Percentiles rank a stretch among this genome's conserved stretches.
phyloP scores from a whole-genome alignment of 64 coral and sea anemone species.

The Actinia tenebrosa region DNA sequence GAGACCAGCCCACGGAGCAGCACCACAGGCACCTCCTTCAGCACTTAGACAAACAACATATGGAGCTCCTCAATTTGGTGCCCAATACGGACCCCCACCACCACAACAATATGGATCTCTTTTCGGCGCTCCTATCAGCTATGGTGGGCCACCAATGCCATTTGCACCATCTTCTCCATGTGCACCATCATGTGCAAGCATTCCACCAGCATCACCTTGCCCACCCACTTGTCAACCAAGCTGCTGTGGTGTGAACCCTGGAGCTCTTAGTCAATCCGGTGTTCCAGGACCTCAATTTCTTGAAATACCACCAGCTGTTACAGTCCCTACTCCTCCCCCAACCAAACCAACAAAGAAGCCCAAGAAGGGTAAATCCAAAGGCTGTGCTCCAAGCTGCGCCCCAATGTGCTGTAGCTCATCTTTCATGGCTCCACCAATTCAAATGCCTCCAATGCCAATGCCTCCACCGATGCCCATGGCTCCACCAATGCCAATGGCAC shows the following conservation, averaged over 20 bases:
- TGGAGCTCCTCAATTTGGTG: conserved; percentile 5
- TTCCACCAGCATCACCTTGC: conserved; percentile 26
- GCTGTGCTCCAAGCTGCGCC: conserved; percentile 6
- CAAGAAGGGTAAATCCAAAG: background rate
- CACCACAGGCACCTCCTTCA: background rate
- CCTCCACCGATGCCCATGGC: background rate
- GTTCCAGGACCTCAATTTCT: conserved; percentile 25
- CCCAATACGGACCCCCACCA: background rate
- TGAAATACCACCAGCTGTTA: conserved; percentile 14
- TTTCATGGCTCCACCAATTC: background rate
- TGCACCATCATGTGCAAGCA: background rate
- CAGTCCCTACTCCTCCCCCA: background rate
- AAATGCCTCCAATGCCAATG: background rate
- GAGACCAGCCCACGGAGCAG: background rate
- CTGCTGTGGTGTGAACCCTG: background rate
- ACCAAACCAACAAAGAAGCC: conserved; percentile 1
- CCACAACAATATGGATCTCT: conserved; percentile 8
- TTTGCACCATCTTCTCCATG: conserved; percentile 8
- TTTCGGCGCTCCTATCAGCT: conserved; percentile 2
- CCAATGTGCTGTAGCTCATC: background rate
- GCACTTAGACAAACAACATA: background rate
- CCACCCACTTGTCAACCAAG: conserved; percentile 15
- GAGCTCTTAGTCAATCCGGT: background rate
- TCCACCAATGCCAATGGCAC: conserved; percentile 2
- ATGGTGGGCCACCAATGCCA: background rate